A percentile compares a stretch with the other conserved stretches of the same genome.
These are phyloP conservation scores for Pantherophis vulpinus DNA, from an alignment of 2,797 vertebrate genomes.

Conservation along the genomic window DNA sequence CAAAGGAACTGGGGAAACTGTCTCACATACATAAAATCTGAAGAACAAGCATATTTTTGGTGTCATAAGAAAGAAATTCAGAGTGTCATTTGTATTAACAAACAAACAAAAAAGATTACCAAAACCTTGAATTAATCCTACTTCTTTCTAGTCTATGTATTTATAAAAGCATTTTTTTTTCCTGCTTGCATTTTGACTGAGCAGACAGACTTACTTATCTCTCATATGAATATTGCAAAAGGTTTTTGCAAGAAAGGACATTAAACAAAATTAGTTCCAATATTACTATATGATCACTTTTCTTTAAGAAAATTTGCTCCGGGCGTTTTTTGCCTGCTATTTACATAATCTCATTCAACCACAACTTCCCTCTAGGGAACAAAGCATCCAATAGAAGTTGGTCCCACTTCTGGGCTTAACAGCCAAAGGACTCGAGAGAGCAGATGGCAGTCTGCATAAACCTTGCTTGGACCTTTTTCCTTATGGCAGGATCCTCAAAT, in stretches of 20 bases:
- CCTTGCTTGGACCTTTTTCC: not conserved
- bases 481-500: not conserved
- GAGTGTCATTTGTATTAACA: not conserved
- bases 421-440: not conserved
- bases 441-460: constrained; percentile 1
- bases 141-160: not conserved
- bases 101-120: not conserved
- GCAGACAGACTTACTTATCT: not conserved
- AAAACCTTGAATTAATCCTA: not conserved
- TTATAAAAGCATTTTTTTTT: not conserved
- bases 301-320: constrained; percentile 6
- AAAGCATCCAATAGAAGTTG: not conserved
- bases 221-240: not conserved
- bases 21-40: not conserved
- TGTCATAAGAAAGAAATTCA: not conserved
- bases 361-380: constrained; percentile 5
- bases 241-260: not conserved
- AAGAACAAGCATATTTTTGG: not conserved
- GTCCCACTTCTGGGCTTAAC: not conserved
- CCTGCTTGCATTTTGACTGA: too few relatives aligned
- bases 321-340: not conserved
- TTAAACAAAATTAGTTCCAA: not conserved
- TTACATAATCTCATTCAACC: constrained; percentile 26
- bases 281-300: not conserved
- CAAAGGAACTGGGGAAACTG: not conserved